Conservation (phyloP, 1,140 invertebrate species). For the Pentalonia nigronervosa region DNA sequence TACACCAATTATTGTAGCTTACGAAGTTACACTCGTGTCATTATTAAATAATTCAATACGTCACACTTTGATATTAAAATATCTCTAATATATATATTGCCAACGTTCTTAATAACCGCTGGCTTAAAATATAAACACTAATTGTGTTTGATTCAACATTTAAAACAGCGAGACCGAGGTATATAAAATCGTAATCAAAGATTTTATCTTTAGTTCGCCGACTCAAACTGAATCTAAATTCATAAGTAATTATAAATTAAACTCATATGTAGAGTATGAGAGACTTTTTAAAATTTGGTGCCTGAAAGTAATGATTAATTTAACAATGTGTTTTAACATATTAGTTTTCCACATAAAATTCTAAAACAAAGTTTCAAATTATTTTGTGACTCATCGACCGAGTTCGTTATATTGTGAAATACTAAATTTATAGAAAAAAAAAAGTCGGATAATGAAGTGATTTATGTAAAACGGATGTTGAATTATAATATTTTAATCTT, state of each 20-base stretch:
- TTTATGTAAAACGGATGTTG: background rate
- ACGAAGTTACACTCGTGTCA: background rate
- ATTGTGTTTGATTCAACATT: background rate
- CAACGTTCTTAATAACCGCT: background rate
- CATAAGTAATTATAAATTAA: no score
- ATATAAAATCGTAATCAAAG: background rate
- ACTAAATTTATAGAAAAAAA: background rate
- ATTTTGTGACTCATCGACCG: background rate
- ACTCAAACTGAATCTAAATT: no score
- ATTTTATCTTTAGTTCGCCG: background rate
- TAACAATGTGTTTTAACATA: background rate
- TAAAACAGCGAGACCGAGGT: background rate
- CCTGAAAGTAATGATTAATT: background rate
- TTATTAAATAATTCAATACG: background rate
- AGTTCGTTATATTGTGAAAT: background rate
- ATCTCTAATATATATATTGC: background rate
- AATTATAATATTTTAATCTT: conserved; percentile 1
- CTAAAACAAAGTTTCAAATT: background rate
- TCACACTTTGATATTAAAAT: background rate
- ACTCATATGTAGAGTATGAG: no score
- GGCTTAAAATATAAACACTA: background rate
- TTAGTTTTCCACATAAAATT: background rate
- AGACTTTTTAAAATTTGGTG: background rate
- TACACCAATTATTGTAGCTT: background rate
- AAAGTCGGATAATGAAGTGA: background rate